phyloP scores from a whole-genome alignment of 2,797 vertebrate genomes.

The Gouania willdenowi region DNA sequence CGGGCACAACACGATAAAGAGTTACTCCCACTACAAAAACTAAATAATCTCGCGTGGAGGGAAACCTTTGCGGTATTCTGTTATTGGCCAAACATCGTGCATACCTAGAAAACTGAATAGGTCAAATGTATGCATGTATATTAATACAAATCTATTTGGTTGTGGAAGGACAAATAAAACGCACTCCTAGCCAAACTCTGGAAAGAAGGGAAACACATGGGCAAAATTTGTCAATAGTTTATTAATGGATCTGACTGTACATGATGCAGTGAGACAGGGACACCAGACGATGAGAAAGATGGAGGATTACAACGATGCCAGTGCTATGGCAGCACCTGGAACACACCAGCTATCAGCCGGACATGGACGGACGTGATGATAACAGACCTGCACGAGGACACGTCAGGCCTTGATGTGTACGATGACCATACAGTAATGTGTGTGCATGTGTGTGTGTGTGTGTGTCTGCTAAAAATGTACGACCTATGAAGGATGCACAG shows the following conservation, averaged over 20 bases:
- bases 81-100: too few relatives aligned
- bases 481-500: conserved; percentile 61
- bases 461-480: conserved; percentile 59
- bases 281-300: conserved; percentile 62
- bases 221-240: conserved; percentile 75
- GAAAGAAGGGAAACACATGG: background rate
- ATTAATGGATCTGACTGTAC: conserved; percentile 75
- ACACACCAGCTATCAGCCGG: conserved; percentile 69
- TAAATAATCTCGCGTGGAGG: too few relatives aligned
- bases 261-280: conserved; percentile 76
- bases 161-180: too few relatives aligned
- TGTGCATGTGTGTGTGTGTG: conserved; percentile 10
- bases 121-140: too few relatives aligned
- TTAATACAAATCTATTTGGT: background rate
- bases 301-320: conserved; percentile 63
- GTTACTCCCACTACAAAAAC: too few relatives aligned
- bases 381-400: conserved; percentile 58
- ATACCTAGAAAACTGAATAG: too few relatives aligned
- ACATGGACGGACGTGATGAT: too few relatives aligned
- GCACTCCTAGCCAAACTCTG: too few relatives aligned
- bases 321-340: conserved; percentile 71
- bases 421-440: conserved; percentile 53
- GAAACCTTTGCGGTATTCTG: too few relatives aligned
- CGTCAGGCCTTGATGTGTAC: conserved; percentile 59
- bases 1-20: too few relatives aligned